phyloP scores from a whole-genome alignment of 2,113 vertebrate genomes.

The Pseudolaguvia tuberculata region DNA sequence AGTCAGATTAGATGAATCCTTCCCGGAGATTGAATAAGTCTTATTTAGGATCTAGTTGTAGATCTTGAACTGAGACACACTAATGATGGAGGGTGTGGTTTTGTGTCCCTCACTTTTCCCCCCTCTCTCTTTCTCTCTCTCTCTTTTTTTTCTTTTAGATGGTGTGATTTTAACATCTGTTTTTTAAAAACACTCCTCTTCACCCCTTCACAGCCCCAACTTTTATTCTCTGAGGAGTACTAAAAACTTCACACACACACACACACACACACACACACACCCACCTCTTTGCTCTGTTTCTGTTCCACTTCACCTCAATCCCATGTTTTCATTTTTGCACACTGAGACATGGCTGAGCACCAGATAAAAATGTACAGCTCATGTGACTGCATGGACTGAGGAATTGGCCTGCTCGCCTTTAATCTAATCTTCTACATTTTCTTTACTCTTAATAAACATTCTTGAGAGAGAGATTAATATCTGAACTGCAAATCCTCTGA shows the following conservation, averaged over 20 bases:
- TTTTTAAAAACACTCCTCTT: constrained; percentile 47
- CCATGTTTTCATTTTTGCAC: constrained; percentile 33
- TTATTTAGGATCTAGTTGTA: neutral
- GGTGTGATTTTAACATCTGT: constrained; percentile 50
- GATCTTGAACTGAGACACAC: neutral
- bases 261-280: neutral
- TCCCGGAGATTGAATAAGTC: neutral
- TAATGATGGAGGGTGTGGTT: constrained; percentile 41
- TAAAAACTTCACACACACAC: neutral
- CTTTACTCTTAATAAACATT: neutral
- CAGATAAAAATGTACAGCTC: constrained; percentile 27
- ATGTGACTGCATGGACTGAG: neutral
- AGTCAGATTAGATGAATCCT: neutral
- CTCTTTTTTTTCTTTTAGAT: no score
- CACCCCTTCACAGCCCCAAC: constrained; percentile 22
- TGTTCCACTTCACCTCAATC: constrained; percentile 9
- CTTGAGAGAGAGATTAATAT: no score
- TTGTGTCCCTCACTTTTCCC: neutral
- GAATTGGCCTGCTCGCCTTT: neutral
- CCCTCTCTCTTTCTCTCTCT: neutral
- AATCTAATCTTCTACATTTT: neutral
- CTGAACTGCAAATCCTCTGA: no score
- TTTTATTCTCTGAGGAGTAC: constrained; percentile 23
- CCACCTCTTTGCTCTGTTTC: neutral
- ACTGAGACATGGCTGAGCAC: constrained; percentile 14